These are phyloP conservation scores for Nematostella vectensis DNA, from an alignment of 92 coral and sea anemone species.

Conservation along the genomic window DNA sequence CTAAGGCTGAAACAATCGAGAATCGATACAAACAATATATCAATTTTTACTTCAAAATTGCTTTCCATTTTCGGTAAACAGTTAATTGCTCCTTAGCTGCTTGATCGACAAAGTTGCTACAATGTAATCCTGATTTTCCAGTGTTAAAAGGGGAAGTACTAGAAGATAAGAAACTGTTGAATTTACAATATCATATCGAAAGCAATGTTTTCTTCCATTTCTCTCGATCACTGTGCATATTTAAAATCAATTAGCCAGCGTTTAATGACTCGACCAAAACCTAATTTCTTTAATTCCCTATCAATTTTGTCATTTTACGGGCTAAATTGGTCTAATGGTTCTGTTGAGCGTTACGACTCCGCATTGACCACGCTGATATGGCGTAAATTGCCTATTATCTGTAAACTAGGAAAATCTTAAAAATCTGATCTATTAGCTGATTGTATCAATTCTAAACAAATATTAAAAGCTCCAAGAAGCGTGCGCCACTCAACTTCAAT, in stretches of 20 bases:
- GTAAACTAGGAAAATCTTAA: slow-evolving; percentile 9
- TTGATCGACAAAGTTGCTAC: too few species aligned
- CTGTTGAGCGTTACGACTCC: slow-evolving; percentile 15
- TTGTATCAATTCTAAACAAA: not conserved
- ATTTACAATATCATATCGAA: not conserved
- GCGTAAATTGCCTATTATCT: slow-evolving; percentile 20
- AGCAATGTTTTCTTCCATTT: slow-evolving; percentile 1
- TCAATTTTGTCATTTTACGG: slow-evolving; percentile 69
- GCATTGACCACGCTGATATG: slow-evolving; percentile 15
- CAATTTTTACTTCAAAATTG: slow-evolving; percentile 10
- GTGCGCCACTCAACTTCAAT: slow-evolving; percentile 19
- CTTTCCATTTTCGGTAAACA: slow-evolving; percentile 5
- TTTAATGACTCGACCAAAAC: slow-evolving; percentile 60
- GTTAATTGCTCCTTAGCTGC: too few species aligned
- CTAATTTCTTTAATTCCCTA: slow-evolving; percentile 63
- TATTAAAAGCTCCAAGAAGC: slow-evolving; percentile 5
- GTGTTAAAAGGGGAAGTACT: too few species aligned
- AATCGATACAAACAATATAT: slow-evolving; percentile 4
- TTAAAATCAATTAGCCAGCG: slow-evolving; percentile 55
- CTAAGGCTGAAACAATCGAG: not conserved
- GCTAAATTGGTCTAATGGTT: slow-evolving; percentile 49
- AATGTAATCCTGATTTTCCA: too few species aligned
- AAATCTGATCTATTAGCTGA: slow-evolving; percentile 11
- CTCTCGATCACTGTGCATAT: slow-evolving; percentile 36
- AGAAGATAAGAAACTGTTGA: slow-evolving; percentile 5